A percentile compares a stretch with the other conserved stretches of the same genome.
Evolutionary conservation across 2,113 vertebrate species (phyloP).

Genomic region (Myrmophylax atrothorax): DNA sequence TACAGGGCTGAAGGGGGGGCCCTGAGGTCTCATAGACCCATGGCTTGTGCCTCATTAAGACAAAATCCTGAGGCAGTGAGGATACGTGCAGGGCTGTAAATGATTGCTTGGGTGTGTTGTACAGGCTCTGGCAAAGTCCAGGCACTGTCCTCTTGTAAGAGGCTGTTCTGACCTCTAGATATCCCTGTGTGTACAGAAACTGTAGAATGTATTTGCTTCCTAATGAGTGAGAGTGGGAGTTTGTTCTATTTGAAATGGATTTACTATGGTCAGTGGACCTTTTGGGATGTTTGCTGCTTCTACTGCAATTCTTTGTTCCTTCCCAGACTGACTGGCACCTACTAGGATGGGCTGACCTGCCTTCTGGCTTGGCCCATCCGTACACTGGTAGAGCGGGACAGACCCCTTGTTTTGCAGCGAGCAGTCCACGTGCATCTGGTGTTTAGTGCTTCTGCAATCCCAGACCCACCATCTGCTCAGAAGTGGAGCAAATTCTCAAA

Average conservation of each 20-base stretch:
- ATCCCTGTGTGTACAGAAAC: background rate
- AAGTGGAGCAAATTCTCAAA: background rate
- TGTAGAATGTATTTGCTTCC: background rate
- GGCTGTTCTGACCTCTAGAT: background rate
- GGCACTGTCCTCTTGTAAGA: background rate
- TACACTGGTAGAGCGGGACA: background rate
- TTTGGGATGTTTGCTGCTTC: background rate
- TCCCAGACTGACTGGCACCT: background rate
- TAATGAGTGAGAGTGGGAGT: background rate
- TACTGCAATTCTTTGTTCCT: background rate
- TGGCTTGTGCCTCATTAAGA: fast-evolving
- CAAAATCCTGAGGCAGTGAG: background rate
- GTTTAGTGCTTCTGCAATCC: background rate
- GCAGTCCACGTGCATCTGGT: background rate
- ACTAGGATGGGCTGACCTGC: background rate
- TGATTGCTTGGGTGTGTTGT: background rate
- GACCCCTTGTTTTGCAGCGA: background rate
- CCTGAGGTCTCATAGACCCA: background rate
- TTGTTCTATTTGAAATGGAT: background rate
- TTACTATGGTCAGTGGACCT: background rate
- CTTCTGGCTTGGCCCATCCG: background rate
- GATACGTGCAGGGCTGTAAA: background rate
- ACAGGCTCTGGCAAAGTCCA: background rate
- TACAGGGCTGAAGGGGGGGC: background rate
- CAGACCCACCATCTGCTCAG: background rate